Base-by-base conservation (phyloP, 2,797 vertebrate species). In the Crypturellus tataupa region DNA sequence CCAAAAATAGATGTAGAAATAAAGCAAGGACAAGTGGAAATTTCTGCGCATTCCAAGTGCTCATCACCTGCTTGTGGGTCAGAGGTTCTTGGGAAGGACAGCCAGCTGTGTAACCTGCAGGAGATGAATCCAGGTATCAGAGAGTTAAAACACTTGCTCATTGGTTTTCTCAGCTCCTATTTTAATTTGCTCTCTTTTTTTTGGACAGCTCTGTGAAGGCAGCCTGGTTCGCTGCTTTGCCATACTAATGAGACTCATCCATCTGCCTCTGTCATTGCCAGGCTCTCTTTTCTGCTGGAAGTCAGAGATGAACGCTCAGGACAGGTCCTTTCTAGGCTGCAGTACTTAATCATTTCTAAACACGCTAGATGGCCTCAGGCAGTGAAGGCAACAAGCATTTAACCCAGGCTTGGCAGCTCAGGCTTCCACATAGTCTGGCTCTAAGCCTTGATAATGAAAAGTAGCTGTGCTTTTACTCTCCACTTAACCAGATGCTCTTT, bases 321-420 rank as follows among this genome's bases (percentile, higher is more conserved):
- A 98, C 98, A 98, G 98, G 98, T 98, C 98, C 98, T 98, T 98
- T 98, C 98, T 98, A 98, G 98, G 98, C 98, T 98, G 97, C 98
- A 98, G 98, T 98, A 98, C 98, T 98, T 98, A 98, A 98, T 98
- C 98, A 98, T 98, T 98, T 98, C 98, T 98, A 98, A 98, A 98
- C 98, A 98, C 86, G 96, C 97, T 98, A 98, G 98, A 98, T 98
- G 98, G 98, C 98, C 98, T 98, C 97, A 98, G 98, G 98, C 98
- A 98, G 97, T 94, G 98, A 98, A 98, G 98, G 98, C 98, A 98
- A 98, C 98, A 98, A 98, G 98, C 98, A 98, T 98, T 98, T 98
- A 98, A 98, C 98, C 98, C 98, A 98, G 98, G 95, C 97, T 98
- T 98, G 98, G 98, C 98, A 98, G 98, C 97, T 97, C 96, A 40